A percentile compares a stretch with the other conserved stretches of the same genome.
These are phyloP conservation scores for Choreutis nemorana DNA, from an alignment of 2,888 invertebrate species.

Conservation along the genomic window DNA sequence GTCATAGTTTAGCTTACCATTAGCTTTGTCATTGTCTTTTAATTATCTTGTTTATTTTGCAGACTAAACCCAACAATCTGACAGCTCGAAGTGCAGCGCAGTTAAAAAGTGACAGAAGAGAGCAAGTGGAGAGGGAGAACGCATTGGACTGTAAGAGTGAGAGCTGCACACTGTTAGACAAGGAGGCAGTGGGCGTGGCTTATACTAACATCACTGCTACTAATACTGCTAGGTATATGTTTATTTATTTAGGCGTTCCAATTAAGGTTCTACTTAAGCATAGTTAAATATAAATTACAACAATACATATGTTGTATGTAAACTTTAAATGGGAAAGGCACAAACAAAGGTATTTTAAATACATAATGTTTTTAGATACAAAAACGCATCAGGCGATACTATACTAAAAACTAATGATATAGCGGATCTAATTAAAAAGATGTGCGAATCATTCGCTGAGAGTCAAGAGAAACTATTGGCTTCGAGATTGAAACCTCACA, in stretches of 20 bases:
- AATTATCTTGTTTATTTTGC: conserved; percentile 8
- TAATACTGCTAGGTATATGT: conserved; percentile 41
- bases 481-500: conserved; percentile 17
- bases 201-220: conserved; percentile 35
- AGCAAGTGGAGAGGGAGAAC: conserved; percentile 11
- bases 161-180: conserved; percentile 37
- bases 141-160: conserved; percentile 27
- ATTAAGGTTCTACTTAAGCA: no score
- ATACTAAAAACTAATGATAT: conserved; percentile 41
- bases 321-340: no score
- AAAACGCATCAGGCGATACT: conserved; percentile 40
- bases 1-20: no score
- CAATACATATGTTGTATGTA: no score
- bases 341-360: not conserved
- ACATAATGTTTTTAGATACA: conserved; percentile 26
- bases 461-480: conserved; percentile 38
- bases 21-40: no score
- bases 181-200: conserved; percentile 22
- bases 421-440: conserved; percentile 42
- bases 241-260: no score
- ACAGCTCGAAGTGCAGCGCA: conserved; percentile 45
- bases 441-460: conserved; percentile 44
- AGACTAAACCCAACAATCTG: conserved; percentile 30
- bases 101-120: conserved; percentile 19
- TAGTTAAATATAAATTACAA: no score